phyloP scores from a whole-genome alignment of 2,797 vertebrate species.

The Sebastes umbrosus region DNA sequence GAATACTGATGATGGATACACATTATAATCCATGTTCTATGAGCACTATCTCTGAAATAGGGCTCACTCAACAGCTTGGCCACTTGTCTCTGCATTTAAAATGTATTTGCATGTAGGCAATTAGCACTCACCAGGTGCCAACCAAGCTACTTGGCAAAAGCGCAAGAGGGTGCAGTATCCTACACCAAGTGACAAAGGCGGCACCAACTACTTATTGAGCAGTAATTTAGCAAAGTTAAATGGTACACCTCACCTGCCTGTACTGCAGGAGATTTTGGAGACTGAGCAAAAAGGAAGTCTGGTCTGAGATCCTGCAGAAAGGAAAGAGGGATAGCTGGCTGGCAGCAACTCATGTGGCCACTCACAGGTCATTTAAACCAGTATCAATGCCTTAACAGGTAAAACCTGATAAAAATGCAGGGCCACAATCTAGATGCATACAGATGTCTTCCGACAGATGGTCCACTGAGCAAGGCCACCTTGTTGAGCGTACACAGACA shows the following conservation, averaged over 20 bases:
- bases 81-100: not conserved
- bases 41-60: not conserved
- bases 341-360: not conserved
- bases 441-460: conserved; percentile 23
- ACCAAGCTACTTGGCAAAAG: not conserved
- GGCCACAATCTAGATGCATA: not conserved
- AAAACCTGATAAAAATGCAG: not conserved
- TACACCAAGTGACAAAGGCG: not conserved
- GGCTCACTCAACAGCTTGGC: not conserved
- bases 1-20: not conserved
- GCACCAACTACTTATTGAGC: not conserved
- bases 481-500: conserved; percentile 1
- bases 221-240: conserved; percentile 1
- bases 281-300: not conserved
- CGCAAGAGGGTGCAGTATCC: not conserved
- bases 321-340: not conserved
- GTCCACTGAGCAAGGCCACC: not conserved
- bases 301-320: not conserved
- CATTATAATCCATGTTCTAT: not conserved
- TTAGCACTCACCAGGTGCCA: not conserved
- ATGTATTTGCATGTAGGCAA: conserved; percentile 9
- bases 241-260: not conserved
- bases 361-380: not conserved
- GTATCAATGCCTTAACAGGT: not conserved
- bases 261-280: not conserved